Evolutionary conservation across 2,888 invertebrate species (phyloP), one percentile per base, ranked within the genome.

Genomic region (Lithophane semibrunnea): DNA sequence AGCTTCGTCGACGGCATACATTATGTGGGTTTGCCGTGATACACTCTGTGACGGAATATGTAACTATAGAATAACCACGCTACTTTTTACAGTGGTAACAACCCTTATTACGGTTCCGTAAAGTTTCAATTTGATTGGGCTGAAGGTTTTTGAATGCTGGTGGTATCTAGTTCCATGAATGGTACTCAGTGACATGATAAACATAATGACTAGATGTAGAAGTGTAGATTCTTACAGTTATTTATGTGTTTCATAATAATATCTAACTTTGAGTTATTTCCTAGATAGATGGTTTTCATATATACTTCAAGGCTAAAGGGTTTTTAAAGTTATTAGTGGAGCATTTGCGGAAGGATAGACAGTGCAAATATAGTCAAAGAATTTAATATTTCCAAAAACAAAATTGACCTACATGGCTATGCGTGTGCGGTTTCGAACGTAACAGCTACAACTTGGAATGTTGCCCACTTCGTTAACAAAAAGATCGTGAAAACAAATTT

Each of bases 1-100:
- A 93, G 92, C 90, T 90, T 92, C 93, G 94, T 92, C 91, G 93
- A 92, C 93, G 91, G 94, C 93, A 93, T 94, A 94, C 92, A 94
- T 94, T 94, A 94, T 93, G 92, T 92, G 91, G 88, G 85, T 88
- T 82, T 83, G 86, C 89, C 82, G 87, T 92, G 92, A 93, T 93
- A 92, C 88, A 89, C 87, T 84, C 80, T 72, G 79, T 75, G 83
- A 82, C 79, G 61, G 73, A 78, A 84, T 81, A 86, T 75, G 72
- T 80, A 75, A 69, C 79, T 78, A 77, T 80, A 64, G 58, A 47
- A 73, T 76, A 64, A 81, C 83, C 73, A 79, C 10, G 47, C 61
- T 75, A 73, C 61, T 77, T 82, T 42, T 77, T 86, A 65, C 81
- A 66, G 72, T 37, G 0, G 13, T 42, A n/a, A 42, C 65, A 65